Evolutionary conservation across 2,888 invertebrate genomes (phyloP).

Genomic region (Anoplius nigerrimus): DNA sequence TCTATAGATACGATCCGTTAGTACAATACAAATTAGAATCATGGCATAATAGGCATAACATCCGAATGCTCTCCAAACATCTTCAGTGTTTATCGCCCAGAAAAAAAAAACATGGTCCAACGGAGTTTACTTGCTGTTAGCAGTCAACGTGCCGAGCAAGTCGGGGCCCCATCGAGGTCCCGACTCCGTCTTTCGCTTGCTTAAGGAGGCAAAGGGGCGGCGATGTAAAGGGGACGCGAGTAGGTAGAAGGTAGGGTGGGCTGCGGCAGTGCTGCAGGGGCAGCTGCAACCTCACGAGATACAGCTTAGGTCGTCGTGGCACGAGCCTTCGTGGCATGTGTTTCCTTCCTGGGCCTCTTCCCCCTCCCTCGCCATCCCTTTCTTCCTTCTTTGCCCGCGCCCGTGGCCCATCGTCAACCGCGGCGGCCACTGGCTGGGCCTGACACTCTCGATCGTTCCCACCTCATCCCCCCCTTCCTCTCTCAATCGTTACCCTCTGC

Average conservation of each 20-base stretch:
- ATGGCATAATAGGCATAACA: too few species aligned
- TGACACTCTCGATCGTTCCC: slow-evolving; percentile 35
- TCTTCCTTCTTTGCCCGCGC: slow-evolving; percentile 29
- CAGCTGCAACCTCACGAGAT: slow-evolving; percentile 67
- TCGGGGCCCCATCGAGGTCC: slow-evolving; percentile 35
- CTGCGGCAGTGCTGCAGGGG: slow-evolving; percentile 56
- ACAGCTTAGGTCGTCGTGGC: slow-evolving; percentile 69
- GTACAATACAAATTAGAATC: too few species aligned
- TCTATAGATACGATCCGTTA: too few species aligned
- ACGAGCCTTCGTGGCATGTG: slow-evolving; percentile 71
- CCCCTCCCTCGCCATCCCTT: slow-evolving; percentile 40
- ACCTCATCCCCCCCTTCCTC: slow-evolving; percentile 28
- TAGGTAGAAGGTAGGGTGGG: slow-evolving; percentile 32
- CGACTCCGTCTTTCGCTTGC: slow-evolving; percentile 36
- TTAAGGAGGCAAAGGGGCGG: slow-evolving; percentile 22
- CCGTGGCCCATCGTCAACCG: slow-evolving; percentile 2
- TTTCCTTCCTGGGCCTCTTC: slow-evolving; percentile 55
- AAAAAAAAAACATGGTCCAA: too few species aligned
- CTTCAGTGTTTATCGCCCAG: too few species aligned
- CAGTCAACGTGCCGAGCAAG: too few species aligned
- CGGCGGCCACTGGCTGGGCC: too few species aligned
- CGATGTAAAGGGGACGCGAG: slow-evolving; percentile 7
- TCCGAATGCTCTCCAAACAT: too few species aligned
- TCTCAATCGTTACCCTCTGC: slow-evolving; percentile 16
- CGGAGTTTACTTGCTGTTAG: too few species aligned